These are phyloP conservation scores for Phrynocephalus versicolor DNA, from an alignment of 2,113 vertebrate genomes.

Conservation along the genomic window DNA sequence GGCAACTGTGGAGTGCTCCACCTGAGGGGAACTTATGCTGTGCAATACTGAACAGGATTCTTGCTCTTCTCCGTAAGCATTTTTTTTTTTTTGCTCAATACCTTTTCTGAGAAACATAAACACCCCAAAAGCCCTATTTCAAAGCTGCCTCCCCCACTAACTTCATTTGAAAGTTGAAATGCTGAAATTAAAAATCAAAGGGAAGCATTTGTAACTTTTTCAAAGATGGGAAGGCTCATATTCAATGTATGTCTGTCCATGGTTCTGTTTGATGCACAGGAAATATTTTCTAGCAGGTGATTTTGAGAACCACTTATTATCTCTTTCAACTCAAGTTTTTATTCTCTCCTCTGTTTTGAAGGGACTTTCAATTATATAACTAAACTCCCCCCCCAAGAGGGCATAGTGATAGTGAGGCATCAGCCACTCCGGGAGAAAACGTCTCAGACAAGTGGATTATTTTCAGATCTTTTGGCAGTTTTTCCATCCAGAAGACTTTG, in stretches of 20 bases:
- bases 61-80: too few species aligned
- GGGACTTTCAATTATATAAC: constrained; percentile 56
- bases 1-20: too few species aligned
- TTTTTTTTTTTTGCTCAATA: too few species aligned
- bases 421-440: constrained; percentile 47
- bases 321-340: constrained; percentile 30
- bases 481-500: constrained; percentile 51
- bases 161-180: too few species aligned
- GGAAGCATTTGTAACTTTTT: too few species aligned
- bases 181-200: too few species aligned
- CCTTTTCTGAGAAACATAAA: too few species aligned
- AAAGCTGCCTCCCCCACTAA: too few species aligned
- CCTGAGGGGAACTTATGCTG: too few species aligned
- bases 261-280: not conserved
- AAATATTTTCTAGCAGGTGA: not conserved
- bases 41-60: too few species aligned
- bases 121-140: too few species aligned
- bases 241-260: not conserved
- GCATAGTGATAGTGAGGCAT: constrained; percentile 61
- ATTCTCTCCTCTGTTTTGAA: constrained; percentile 30
- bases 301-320: not conserved
- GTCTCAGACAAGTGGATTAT: constrained; percentile 56
- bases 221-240: too few species aligned
- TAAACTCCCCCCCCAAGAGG: constrained; percentile 52
- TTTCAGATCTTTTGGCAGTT: constrained; percentile 66